These are phyloP conservation scores for Tangara arthus DNA, from an alignment of 2,797 vertebrate genomes.

Conservation along the genomic window DNA sequence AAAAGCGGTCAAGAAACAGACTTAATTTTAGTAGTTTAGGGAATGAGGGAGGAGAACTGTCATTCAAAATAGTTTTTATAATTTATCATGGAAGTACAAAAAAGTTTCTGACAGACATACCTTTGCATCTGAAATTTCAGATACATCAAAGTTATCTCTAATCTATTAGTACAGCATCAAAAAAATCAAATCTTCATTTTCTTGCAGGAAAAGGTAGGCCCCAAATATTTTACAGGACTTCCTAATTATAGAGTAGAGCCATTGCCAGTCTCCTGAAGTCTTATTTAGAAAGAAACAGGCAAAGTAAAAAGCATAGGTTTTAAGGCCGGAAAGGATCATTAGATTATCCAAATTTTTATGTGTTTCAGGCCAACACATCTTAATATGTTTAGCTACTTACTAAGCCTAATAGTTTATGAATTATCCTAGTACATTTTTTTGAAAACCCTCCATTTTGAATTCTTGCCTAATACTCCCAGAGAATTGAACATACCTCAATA, in stretches of 20 bases:
- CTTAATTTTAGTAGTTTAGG: not conserved
- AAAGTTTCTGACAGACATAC: not conserved
- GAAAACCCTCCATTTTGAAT: not conserved
- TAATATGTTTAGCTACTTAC: not conserved
- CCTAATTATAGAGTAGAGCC: not conserved
- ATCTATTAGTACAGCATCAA: not conserved
- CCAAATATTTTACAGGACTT: not conserved
- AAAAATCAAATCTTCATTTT: not conserved
- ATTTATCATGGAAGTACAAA: not conserved
- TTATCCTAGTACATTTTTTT: not conserved
- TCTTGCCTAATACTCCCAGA: not conserved
- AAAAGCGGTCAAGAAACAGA: not conserved
- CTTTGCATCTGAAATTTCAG: not conserved
- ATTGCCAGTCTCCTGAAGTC: not conserved
- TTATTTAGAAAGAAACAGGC: not conserved
- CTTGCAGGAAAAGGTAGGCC: not conserved
- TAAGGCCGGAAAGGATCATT: not conserved
- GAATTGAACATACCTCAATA: not conserved
- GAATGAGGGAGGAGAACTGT: not conserved
- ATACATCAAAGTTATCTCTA: not conserved
- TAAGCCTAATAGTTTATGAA: not conserved
- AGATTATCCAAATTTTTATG: not conserved
- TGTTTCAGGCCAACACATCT: not conserved
- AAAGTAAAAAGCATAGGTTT: not conserved
- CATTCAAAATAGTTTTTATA: not conserved